Base-by-base conservation (phyloP, 1,140 invertebrate genomes). In the Glossosoma conforme region DNA sequence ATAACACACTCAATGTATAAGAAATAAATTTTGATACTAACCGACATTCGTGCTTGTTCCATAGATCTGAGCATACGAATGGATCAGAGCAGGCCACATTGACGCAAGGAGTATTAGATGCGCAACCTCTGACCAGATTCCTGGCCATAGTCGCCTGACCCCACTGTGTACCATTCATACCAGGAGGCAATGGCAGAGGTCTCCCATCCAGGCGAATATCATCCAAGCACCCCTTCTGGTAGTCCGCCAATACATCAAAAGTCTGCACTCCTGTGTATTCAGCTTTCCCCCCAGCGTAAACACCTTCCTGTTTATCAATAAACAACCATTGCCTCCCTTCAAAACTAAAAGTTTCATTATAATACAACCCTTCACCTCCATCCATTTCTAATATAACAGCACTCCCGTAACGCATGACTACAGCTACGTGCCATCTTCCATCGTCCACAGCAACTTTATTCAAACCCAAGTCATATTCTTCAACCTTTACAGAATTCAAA, bases 21-120 rank as follows among this genome's bases (percentile, higher is more conserved):
- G n/a, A n/a, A n/a, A n/a, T 33, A 38, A 4, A 38, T 38, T 3
- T n/a, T 9, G 8, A 40, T 17, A 25, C 44, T 47, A 74, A 97
- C 93, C 91, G 93, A 91, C 94, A 98, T 62, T 97, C 93, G 60
- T 93, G 91, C 70, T 91, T 86, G 69, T 91, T 93, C 94, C 94
- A 98, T 0, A 97, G 79, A 71, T 97, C 93, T 17, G 93, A 87
- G 70, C 95, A 98, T 53, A 93, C 89, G 67, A 95, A 93, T n/a
- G 91, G 90, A 59, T 88, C 85, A 0, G 86, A 85, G 65, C 94
- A 97, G 54, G 87, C 87, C 32, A 93, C 87, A 66, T 91, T 91
- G 33, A 86, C 82, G 67, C 94, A 97, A 15, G 93, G 92, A 62
- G 93, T 92, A 61, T 94, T 93, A 0, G 92, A 95, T 2, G 89